phyloP scores from a whole-genome alignment of 1,140 invertebrate species.

The Trigoniulus corallinus region DNA sequence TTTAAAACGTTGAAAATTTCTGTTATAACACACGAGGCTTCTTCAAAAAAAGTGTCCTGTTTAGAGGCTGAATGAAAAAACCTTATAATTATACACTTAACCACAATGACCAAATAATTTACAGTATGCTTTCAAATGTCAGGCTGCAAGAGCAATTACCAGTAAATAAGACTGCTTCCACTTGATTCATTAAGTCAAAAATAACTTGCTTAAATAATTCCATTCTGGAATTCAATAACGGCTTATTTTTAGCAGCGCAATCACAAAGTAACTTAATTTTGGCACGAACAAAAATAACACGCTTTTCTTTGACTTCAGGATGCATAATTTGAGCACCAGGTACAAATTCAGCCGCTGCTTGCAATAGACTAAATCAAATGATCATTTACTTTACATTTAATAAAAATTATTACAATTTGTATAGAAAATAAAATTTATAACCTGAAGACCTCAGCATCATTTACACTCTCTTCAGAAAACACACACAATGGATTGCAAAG shows the following conservation, averaged over 20 bases:
- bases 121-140: no score
- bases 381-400: conserved; percentile 8
- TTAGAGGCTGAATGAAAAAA: neutral
- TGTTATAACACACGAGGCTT: conserved; percentile 10
- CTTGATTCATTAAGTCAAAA: conserved; percentile 37
- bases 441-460: no score
- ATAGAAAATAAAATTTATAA: no score
- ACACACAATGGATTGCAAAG: no score
- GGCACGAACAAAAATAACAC: conserved; percentile 39
- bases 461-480: no score
- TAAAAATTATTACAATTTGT: no score
- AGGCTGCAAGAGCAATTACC: conserved; percentile 25
- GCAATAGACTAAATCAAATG: conserved; percentile 32
- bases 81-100: neutral
- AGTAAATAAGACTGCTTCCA: conserved; percentile 35
- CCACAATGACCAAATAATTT: no score
- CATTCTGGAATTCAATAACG: conserved; percentile 29
- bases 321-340: conserved; percentile 26
- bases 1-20: conserved; percentile 8
- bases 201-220: conserved; percentile 35
- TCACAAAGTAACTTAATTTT: conserved; percentile 39
- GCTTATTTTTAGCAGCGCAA: conserved; percentile 36
- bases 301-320: conserved; percentile 25
- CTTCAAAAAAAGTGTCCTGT: conserved; percentile 1
- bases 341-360: conserved; percentile 40